These are phyloP conservation scores for Ptychadena robeensis DNA, from an alignment of 2,797 vertebrate genomes.

Conservation along the genomic window DNA sequence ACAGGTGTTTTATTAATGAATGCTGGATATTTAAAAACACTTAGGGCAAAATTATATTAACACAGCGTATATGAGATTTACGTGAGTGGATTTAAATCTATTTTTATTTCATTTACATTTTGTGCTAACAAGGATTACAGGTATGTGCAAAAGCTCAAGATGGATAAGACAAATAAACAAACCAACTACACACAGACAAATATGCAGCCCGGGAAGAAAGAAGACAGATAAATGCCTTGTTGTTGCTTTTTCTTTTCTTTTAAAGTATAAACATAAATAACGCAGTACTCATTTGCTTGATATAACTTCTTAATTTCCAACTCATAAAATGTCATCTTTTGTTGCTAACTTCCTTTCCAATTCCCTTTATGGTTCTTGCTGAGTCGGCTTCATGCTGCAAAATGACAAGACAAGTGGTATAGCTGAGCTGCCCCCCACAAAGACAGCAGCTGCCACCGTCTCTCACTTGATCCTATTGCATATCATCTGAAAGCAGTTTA, in stretches of 20 bases:
- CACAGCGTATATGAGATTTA: too few relatives aligned
- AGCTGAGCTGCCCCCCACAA: conserved; percentile 53
- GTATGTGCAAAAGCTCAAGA: not conserved
- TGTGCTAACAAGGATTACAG: not conserved
- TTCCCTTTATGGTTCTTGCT: conserved; percentile 55
- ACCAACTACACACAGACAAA: conserved; percentile 5
- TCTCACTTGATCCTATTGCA: conserved; percentile 38
- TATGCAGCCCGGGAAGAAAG: not conserved
- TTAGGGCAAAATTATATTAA: too few relatives aligned
- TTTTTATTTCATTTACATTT: too few relatives aligned
- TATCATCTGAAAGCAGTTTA: conserved; percentile 53
- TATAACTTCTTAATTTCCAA: conserved; percentile 37
- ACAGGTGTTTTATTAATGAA: too few relatives aligned
- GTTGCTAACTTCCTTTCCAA: conserved; percentile 62
- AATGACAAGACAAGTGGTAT: conserved; percentile 50
- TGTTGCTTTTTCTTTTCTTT: conserved; percentile 20
- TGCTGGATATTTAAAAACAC: too few relatives aligned
- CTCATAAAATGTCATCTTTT: conserved; percentile 63
- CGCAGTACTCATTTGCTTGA: not conserved
- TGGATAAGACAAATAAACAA: not conserved
- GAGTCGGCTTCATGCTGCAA: conserved; percentile 47
- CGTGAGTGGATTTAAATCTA: too few relatives aligned
- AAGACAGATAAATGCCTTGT: conserved; percentile 19
- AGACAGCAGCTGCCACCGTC: conserved; percentile 56
- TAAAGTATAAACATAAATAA: conserved; percentile 48